A percentile compares a stretch with the other conserved stretches of the same genome.
phyloP scores from a whole-genome alignment of 2,113 vertebrate genomes.

The Edolisoma coerulescens region DNA sequence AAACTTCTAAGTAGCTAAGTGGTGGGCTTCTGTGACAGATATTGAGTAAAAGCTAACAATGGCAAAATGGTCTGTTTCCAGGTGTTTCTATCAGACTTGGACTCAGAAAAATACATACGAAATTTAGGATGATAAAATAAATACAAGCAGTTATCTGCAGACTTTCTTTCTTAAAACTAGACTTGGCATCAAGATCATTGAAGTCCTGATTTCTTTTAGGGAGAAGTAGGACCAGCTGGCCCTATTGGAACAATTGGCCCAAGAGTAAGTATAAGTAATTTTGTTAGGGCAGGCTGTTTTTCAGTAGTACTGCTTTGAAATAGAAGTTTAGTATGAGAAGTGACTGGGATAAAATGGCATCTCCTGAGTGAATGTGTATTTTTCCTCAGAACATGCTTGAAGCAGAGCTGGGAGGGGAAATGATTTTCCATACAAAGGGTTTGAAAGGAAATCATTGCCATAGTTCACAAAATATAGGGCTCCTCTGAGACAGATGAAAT shows the following conservation, averaged over 20 bases:
- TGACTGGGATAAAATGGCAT: background rate
- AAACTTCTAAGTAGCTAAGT: background rate
- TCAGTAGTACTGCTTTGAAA: background rate
- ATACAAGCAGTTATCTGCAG: background rate
- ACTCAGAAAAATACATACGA: background rate
- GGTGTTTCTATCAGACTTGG: background rate
- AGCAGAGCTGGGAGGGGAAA: background rate
- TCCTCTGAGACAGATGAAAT: background rate
- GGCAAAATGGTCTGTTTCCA: background rate
- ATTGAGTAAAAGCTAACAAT: background rate
- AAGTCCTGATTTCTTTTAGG: constrained; percentile 75
- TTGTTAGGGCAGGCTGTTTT: background rate
- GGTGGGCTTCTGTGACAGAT: background rate
- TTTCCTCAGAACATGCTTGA: background rate
- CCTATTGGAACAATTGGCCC: constrained; percentile 82
- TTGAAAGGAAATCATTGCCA: background rate
- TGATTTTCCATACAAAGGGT: background rate
- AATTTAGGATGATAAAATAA: background rate
- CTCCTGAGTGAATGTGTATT: background rate
- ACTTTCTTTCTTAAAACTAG: background rate
- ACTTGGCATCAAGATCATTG: background rate
- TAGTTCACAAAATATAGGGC: background rate
- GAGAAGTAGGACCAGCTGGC: constrained; percentile 89
- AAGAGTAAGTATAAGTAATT: constrained; percentile 76
- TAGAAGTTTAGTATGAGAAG: background rate